Evolutionary conservation across 2,113 vertebrate species (phyloP), one percentile per base, ranked within the genome.

Genomic region (Lates calcarifer): DNA sequence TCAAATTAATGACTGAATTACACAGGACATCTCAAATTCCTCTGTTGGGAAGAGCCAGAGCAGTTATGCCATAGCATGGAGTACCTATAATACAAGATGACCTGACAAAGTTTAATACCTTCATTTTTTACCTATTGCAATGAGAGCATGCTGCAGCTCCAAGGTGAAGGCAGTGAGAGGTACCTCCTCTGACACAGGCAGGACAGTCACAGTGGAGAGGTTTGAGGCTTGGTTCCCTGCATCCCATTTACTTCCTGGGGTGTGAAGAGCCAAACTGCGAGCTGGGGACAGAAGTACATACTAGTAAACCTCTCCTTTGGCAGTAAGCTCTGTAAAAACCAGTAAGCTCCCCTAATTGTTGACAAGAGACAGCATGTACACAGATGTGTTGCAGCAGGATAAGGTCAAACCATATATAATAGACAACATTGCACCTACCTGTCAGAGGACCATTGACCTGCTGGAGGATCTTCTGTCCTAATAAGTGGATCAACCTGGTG

Each of bases 381-480:
- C 17, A 57, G 49, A 63, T 55, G n/a, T 39, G 26, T 4, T 67
- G 51, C 1, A 43, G 33, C 18, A 71, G 20, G 12, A 47, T 22
- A 47, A 65, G 61, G 26, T 53, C 41, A 35, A 65, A 68, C 5
- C 47, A 28, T 29, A 66, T 56, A 29, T 31, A 24, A 71, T 20
- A 55, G 3, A 41, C 56, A 71, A 22, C 35, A 7, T 2, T 11
- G 17, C 33, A 74, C 62, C 49, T 39, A 98, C 98, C 96, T 94
- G 95, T 90, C 47, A 96, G 87, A 77, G 96, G 91, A 0, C 90
- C 94, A 13, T 95, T 92, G 84, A 97, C 97, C 90, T 99, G 98
- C 92, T 97, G 97, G 43, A 99, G 96, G 68, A 99, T 98, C 94
- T 98, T 99, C 95, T 98, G 95, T 0, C 98, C 97, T 26, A 98